Percentiles rank a stretch among this genome's conserved stretches.
These are phyloP conservation scores for Pygoscelis antarcticus DNA, from an alignment of 2,113 vertebrate genomes.

Conservation along the genomic window DNA sequence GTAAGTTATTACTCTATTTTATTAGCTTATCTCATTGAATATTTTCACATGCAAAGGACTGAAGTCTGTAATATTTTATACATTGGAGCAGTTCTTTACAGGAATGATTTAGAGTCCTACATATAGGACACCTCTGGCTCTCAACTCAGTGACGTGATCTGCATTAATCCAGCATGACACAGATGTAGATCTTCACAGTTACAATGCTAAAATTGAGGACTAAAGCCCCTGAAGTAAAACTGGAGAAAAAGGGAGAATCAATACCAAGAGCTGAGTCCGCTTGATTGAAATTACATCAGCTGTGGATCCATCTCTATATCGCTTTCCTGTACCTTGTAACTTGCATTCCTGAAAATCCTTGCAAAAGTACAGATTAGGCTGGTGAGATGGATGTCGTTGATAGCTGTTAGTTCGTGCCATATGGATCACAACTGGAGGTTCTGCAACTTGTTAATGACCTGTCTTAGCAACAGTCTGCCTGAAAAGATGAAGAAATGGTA, in stretches of 20 bases:
- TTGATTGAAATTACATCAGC: background rate
- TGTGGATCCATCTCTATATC: background rate
- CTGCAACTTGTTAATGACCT: slow-evolving; percentile 23
- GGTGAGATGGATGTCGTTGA: background rate
- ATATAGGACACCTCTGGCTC: background rate
- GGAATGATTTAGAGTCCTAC: background rate
- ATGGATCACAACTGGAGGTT: background rate
- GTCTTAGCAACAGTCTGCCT: background rate
- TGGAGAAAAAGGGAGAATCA: background rate
- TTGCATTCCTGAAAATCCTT: background rate
- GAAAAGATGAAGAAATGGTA: background rate
- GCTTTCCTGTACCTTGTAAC: background rate
- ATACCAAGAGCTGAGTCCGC: background rate
- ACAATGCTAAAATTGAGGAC: background rate
- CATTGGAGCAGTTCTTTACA: background rate
- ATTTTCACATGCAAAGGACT: background rate
- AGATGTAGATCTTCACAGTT: background rate
- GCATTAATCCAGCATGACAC: background rate
- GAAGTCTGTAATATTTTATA: background rate
- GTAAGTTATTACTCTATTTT: background rate
- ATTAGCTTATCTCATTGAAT: background rate
- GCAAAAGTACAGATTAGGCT: background rate
- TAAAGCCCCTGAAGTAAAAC: background rate
- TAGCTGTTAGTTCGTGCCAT: background rate
- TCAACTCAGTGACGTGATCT: background rate